phyloP scores from a whole-genome alignment of 2,888 invertebrate genomes.

The Acrobasis repandana region DNA sequence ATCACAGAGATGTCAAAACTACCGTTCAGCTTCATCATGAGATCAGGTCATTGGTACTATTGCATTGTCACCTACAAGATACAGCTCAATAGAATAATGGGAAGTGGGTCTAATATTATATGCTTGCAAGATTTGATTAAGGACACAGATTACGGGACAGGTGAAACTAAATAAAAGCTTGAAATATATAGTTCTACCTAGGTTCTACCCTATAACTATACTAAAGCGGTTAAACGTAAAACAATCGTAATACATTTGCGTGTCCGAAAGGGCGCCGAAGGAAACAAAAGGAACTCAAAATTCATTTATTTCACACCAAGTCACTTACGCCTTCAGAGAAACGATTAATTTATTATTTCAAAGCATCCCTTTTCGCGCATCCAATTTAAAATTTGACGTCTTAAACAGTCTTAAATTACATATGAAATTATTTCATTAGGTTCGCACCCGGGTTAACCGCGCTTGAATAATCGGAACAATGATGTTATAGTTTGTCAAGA shows the following conservation, averaged over 20 bases:
- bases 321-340: constrained; percentile 69
- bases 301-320: constrained; percentile 60
- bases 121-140: too few relatives aligned
- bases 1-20: too few relatives aligned
- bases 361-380: constrained; percentile 76
- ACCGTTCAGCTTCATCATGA: too few relatives aligned
- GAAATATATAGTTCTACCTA: too few relatives aligned
- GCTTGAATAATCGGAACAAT: constrained; percentile 47
- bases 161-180: too few relatives aligned
- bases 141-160: too few relatives aligned
- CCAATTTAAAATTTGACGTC: constrained; percentile 83
- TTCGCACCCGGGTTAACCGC: constrained; percentile 46
- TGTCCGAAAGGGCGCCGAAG: constrained; percentile 6
- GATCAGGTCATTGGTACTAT: too few relatives aligned
- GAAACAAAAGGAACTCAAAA: constrained; percentile 46
- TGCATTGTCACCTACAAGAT: too few relatives aligned
- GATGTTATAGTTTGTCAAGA: constrained; percentile 30
- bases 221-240: not conserved
- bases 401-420: constrained; percentile 82
- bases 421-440: constrained; percentile 80
- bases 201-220: not conserved
- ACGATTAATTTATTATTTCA: constrained; percentile 79
- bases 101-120: too few relatives aligned
- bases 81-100: too few relatives aligned
- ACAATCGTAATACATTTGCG: constrained; percentile 8